phyloP scores from a whole-genome alignment of 2,888 invertebrate species.

The Cremastinae sp. region DNA sequence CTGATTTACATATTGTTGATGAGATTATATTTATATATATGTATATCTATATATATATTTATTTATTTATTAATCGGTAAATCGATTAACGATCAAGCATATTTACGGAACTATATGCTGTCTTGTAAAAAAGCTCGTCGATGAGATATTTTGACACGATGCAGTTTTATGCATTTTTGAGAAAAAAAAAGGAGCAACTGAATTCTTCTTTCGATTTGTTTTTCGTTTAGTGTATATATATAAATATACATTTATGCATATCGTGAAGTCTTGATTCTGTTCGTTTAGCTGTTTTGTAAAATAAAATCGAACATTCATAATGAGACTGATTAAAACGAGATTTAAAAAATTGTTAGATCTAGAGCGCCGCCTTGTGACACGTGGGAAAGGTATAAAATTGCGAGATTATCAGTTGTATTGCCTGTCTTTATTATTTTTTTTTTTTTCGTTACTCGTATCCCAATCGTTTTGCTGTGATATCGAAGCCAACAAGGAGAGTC shows the following conservation, averaged over 20 bases:
- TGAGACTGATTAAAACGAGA: slow-evolving; percentile 10
- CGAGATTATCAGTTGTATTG: slow-evolving; percentile 48
- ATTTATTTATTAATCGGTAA: slow-evolving; percentile 14
- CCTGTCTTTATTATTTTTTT: not conserved
- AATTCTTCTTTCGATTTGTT: no score
- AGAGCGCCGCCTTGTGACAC: slow-evolving; percentile 68
- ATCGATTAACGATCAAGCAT: slow-evolving; percentile 37
- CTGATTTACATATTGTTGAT: slow-evolving; percentile 62
- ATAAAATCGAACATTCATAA: not conserved
- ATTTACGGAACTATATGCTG: slow-evolving; percentile 54
- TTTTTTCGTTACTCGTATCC: not conserved
- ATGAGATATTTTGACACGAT: slow-evolving; percentile 52
- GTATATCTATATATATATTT: slow-evolving; percentile 49
- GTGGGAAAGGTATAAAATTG: slow-evolving; percentile 81
- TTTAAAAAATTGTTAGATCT: slow-evolving; percentile 51
- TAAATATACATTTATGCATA: slow-evolving; percentile 61
- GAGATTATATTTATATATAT: slow-evolving; percentile 47
- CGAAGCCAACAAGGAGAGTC: slow-evolving; percentile 39
- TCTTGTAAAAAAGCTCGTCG: slow-evolving; percentile 51
- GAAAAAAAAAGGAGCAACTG: no score
- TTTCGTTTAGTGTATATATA: slow-evolving; percentile 22
- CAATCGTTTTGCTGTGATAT: not conserved
- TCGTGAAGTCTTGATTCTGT: slow-evolving; percentile 64
- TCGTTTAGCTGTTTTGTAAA: slow-evolving; percentile 55
- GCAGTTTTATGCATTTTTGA: slow-evolving; percentile 44